Conservation (phyloP, 2,888 invertebrate species). For the Spatulosminthurus flaviceps region DNA sequence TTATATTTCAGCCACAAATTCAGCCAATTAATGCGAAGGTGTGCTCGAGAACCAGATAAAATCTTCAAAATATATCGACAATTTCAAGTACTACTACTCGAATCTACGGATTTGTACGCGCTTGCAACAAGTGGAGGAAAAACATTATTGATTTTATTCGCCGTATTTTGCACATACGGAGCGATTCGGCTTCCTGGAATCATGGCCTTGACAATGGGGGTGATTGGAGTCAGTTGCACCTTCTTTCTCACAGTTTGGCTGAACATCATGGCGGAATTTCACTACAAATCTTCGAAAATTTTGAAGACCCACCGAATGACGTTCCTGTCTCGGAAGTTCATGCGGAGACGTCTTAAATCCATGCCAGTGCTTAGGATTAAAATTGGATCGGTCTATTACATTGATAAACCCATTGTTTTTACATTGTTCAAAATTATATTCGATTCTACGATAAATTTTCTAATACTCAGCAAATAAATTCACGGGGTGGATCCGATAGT, state of each 20-base stretch:
- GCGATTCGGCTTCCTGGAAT: not conserved
- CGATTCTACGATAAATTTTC: too few relatives aligned
- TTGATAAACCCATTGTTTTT: conserved; percentile 1
- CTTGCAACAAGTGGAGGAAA: not conserved
- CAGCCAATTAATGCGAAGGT: too few relatives aligned
- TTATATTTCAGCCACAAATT: too few relatives aligned
- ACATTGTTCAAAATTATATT: conserved; percentile 18
- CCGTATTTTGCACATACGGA: conserved; percentile 8
- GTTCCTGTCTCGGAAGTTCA: not conserved
- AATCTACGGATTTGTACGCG: not conserved
- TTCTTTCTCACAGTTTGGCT: not conserved
- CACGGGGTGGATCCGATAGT: too few relatives aligned
- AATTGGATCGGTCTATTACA: not conserved
- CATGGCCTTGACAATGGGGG: not conserved
- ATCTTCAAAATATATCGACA: not conserved
- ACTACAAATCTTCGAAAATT: not conserved
- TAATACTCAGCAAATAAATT: too few relatives aligned
- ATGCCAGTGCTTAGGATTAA: not conserved
- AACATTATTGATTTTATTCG: not conserved
- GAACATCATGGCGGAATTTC: not conserved
- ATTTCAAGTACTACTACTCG: not conserved
- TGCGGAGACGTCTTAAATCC: not conserved
- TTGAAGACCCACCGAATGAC: not conserved
- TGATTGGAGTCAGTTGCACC: not conserved
- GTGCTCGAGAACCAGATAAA: not conserved